phyloP scores from a whole-genome alignment of 1,140 invertebrate species.

The Pissodes strobi region DNA sequence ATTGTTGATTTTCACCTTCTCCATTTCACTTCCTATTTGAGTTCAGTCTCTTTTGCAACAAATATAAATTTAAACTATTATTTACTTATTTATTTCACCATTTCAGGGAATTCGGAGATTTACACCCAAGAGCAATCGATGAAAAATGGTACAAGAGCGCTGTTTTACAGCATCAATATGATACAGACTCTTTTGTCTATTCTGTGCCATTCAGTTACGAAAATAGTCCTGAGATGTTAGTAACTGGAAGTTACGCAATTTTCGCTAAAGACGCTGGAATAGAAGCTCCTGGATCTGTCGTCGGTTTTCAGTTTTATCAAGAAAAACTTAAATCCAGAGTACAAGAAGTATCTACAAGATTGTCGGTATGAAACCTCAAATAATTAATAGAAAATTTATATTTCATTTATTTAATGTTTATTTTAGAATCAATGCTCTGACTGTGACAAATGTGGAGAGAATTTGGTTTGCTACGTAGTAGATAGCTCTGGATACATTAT shows the following conservation, averaged over 20 bases:
- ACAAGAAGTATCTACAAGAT: constrained; percentile 65
- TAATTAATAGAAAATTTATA: constrained; percentile 2
- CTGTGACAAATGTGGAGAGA: constrained; percentile 62
- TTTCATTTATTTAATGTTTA: neutral
- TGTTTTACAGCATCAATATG: constrained; percentile 80
- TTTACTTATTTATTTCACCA: too few species aligned
- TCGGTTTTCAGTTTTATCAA: constrained; percentile 83
- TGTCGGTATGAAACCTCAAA: constrained; percentile 35
- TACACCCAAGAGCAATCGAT: constrained; percentile 79
- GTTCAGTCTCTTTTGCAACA: too few species aligned
- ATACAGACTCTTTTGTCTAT: constrained; percentile 76
- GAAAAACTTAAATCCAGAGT: constrained; percentile 68
- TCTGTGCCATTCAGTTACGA: constrained; percentile 74
- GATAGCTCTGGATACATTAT: constrained; percentile 91
- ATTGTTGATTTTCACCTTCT: too few species aligned
- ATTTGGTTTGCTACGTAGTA: constrained; percentile 80
- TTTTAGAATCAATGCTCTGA: constrained; percentile 58
- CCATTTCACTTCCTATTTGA: too few species aligned
- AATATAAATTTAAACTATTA: too few species aligned
- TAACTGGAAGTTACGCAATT: constrained; percentile 84
- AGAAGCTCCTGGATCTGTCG: constrained; percentile 83
- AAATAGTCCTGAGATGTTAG: constrained; percentile 59
- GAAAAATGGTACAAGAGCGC: constrained; percentile 92
- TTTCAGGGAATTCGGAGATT: constrained; percentile 82
- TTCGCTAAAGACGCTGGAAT: constrained; percentile 77